Evolutionary conservation across 2,888 invertebrate species (phyloP), one percentile per base, ranked within the genome.

Genomic region (Epiblema foenella): DNA sequence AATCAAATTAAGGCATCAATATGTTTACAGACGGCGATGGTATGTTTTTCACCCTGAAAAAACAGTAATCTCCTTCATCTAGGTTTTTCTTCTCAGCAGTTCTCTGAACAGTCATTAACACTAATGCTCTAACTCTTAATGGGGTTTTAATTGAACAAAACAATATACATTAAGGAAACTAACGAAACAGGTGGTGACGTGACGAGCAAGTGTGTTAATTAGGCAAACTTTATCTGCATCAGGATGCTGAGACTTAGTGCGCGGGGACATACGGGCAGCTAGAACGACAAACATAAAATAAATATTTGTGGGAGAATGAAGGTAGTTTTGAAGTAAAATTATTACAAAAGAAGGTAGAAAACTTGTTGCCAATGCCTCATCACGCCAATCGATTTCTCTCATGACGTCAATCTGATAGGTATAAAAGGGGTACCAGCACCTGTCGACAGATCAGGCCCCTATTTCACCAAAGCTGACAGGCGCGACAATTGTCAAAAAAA

Each of bases 141-240:
- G 70, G 65, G 37, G 63, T 65, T 70, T 70, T 70, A 70, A 70
- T 70, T 70, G 70, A 70, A 71, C 71, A 57, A 71, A 71, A 71
- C 71, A 71, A 71, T 70, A 70, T 70, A 66, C 71, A 67, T 71
- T 71, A 71, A 57, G 67, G 60, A n/a, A 67, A 71, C 68, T 73
- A 68, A 46, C 60, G 56, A 64, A 77, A 75, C 86, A 86, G 85
- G 87, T 87, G 85, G 81, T 81, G 84, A 85, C 80, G 80, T 77
- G 79, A 78, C 78, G 74, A 83, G 78, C 81, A 76, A 83, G 82
- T 79, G 83, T 84, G 89, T 86, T 90, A 90, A 91, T 91, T 89
- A 89, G 82, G 79, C 78, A 77, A 89, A 90, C 84, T 89, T 89
- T 85, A 85, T 85, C 85, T 82, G 77, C 75, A 82, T 83, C 83